phyloP scores from a whole-genome alignment of 2,888 invertebrate species.

The Drosophila siamana region DNA sequence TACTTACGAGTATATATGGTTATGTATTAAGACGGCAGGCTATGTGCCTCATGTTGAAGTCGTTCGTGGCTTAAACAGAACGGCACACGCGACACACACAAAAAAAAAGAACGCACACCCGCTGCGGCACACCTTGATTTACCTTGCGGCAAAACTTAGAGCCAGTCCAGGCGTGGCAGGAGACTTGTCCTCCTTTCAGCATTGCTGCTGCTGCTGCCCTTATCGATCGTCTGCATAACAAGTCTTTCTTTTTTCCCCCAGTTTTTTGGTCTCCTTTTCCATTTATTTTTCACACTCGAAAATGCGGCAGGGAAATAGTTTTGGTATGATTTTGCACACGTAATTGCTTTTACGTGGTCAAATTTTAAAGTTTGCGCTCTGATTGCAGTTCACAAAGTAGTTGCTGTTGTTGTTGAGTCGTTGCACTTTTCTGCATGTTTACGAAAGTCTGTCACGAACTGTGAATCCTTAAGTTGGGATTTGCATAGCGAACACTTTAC shows the following conservation, averaged over 20 bases:
- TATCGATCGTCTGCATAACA: conserved; percentile 67
- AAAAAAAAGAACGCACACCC: conserved; percentile 39
- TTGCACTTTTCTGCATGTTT: conserved; percentile 11
- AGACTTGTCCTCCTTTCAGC: conserved; percentile 30
- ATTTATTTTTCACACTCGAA: conserved; percentile 13
- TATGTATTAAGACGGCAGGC: conserved; percentile 31
- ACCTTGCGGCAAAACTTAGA: conserved; percentile 32
- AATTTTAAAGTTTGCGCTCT: conserved; percentile 33
- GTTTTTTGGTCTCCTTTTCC: conserved; percentile 8
- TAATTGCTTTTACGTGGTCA: conserved; percentile 66
- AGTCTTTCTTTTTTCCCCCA: conserved; percentile 21
- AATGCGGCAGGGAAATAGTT: conserved; percentile 13
- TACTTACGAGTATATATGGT: conserved; percentile 17
- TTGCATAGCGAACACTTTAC: conserved; percentile 10
- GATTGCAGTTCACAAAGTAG: conserved; percentile 31
- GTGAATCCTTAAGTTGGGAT: background rate
- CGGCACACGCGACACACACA: conserved; percentile 27
- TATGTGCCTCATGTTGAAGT: conserved; percentile 48
- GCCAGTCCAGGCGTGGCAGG: conserved; percentile 29
- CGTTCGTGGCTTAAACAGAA: conserved; percentile 29
- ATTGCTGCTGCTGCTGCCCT: conserved; percentile 27
- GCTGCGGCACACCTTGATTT: conserved; percentile 75
- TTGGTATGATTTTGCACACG: conserved; percentile 35
- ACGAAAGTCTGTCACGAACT: conserved; percentile 17
- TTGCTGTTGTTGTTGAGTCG: conserved; percentile 8